These are phyloP conservation scores for Lycorma delicatula DNA, from an alignment of 1,140 invertebrate genomes.

Conservation along the genomic window DNA sequence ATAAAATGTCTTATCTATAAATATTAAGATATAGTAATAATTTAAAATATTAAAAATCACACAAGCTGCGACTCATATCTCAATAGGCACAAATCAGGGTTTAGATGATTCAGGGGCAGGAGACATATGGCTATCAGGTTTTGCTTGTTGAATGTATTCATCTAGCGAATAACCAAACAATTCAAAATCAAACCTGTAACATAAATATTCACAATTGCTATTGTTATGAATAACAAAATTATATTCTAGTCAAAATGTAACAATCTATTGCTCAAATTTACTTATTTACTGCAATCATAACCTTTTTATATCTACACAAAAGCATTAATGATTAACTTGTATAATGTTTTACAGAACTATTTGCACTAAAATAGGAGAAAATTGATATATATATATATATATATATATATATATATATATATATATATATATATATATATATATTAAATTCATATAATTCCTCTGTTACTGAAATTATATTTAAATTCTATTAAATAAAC, in stretches of 20 bases:
- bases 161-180: conserved; percentile 71
- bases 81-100: too few relatives aligned
- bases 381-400: neutral
- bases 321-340: neutral
- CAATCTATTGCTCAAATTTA: neutral
- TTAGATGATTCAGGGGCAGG: too few relatives aligned
- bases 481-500: too few relatives aligned
- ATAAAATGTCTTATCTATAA: too few relatives aligned
- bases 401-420: too few relatives aligned
- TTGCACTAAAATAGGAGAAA: neutral
- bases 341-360: neutral
- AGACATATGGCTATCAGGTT: too few relatives aligned
- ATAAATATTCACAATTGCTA: conserved; percentile 18
- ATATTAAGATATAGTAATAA: too few relatives aligned
- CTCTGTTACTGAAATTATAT: too few relatives aligned
- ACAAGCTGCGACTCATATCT: too few relatives aligned
- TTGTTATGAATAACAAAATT: neutral
- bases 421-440: too few relatives aligned
- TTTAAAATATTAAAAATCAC: too few relatives aligned
- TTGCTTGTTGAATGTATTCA: conserved; percentile 55
- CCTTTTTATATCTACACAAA: neutral
- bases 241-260: neutral
- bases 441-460: too few relatives aligned
- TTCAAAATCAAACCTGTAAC: conserved; percentile 70
- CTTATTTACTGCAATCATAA: neutral